A percentile compares a stretch with the other conserved stretches of the same genome.
Evolutionary conservation across 2,113 vertebrate genomes (phyloP).

Genomic region (Junco hyemalis): DNA sequence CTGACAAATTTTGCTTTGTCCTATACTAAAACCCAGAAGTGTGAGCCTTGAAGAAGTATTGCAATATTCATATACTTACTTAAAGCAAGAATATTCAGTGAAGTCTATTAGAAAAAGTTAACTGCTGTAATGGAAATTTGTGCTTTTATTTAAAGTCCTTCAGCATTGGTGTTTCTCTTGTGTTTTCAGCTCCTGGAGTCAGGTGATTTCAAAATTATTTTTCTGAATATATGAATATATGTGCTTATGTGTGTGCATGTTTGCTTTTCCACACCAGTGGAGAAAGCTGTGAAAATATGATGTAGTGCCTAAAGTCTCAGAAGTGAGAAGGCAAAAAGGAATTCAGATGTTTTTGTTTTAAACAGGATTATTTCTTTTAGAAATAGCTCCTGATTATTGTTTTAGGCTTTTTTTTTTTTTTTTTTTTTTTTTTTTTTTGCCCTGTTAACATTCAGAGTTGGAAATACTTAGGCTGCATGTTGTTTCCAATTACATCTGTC

Average conservation of each 20-base stretch:
- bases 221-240: background rate
- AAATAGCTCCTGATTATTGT: background rate
- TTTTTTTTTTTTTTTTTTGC: background rate
- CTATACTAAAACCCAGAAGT: background rate
- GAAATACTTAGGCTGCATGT: background rate
- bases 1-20: background rate
- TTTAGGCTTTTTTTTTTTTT: background rate
- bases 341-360: background rate
- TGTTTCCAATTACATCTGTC: constrained; percentile 18
- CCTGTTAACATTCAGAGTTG: background rate
- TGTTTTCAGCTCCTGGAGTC: background rate
- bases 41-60: background rate
- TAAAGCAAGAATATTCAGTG: background rate
- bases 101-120: background rate
- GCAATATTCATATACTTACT: background rate
- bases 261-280: background rate
- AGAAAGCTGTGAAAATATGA: background rate
- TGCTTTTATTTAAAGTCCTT: background rate
- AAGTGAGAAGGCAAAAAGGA: background rate
- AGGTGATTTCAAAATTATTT: background rate
- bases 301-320: background rate
- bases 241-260: background rate
- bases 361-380: background rate
- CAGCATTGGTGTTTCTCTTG: background rate
- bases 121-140: background rate